Base-by-base conservation (phyloP, 2,113 vertebrate species). In the Plotosus lineatus region DNA sequence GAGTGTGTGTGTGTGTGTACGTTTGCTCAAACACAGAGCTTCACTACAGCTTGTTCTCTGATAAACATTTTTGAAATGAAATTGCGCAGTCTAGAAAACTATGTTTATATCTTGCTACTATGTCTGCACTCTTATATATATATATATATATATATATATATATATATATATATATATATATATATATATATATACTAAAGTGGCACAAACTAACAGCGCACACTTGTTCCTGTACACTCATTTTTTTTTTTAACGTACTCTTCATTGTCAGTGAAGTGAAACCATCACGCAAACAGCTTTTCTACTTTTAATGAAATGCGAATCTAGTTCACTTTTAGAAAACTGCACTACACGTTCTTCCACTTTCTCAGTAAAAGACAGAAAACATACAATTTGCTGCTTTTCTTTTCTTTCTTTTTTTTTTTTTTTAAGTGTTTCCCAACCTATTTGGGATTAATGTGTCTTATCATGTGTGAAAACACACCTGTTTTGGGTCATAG, bases 401-500 rank as follows among this genome's bases (percentile, higher is more conserved):
- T 6, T 21, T 7, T 53, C 4, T 65, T 66, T n/a, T 11, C 15
- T 21, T 7, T 53, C 4, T 65, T 66, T n/a, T 11, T 21, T 40
- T 66, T 17, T 33, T 1, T 2, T 36, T 40, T 0, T 26, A 7
- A 3, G 26, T 48, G 8, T 31, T 33, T 71, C 42, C 42, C 15
- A 44, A 1, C 12, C 1, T 28, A 71, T 28, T 15, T 19, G 42
- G 4, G 8, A 46, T 8, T 19, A 28, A 48, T 31, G 9, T 9
- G 17, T 26, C 58, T 15, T 33, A 38, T 65, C 36, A 5, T 40
- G 36, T 38, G 36, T 40, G 28, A 48, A 53, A 80, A 74, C 21
- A 51, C 69, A 48, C 79, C 69, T 72, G 53, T 72, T n/a, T 48
- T 26, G 50, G 68, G 17, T 21, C 53, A 33, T 23, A 42, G 28